Base-by-base conservation (phyloP, 2,888 invertebrate genomes). In the Chrysomela aeneicollis region DNA sequence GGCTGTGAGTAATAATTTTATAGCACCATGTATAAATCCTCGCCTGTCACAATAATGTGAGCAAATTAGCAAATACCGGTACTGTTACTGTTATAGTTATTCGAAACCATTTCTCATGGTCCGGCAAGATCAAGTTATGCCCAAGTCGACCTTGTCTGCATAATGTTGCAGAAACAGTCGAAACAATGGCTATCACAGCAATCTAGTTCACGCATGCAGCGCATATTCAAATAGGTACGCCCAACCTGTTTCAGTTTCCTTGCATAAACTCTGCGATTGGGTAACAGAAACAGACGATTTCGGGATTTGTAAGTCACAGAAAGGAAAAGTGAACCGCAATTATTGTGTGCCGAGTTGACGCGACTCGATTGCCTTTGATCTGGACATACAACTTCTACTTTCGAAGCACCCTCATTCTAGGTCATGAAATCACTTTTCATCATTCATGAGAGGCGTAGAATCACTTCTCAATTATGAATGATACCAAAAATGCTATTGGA, bases 251-350 rank as follows among this genome's bases (percentile, higher is more conserved):
- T 57, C 57, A 37, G 21, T 57, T 26, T 57, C 22, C 21, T 47
- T 32, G 22, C 57, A 17, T 26, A 5, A 6, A 26, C 26, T 57
- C 21, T 22, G 26, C 10, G 52, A 61, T 67, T 63, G 64, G 59
- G 67, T 61, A 67, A 67, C 35, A 53, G 17, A 59, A 67, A 67
- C 35, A 53, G 17, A 59, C 42, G n/a, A 42, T 42, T 66, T 55
- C 61, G 59, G 54, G 68, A 64, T 61, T 64, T 62, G 59, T 37
- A 59, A 61, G 63, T 52, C 66, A 65, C 49, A 60, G 68, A 68
- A 64, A 70, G 68, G 60, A 70, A 59, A 66, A 58, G 22, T n/a
- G 58, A 61, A 65, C 64, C 60, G 53, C 61, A 63, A 66, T 61
- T 60, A 66, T 61, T 60, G 35, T 57, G 52, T 61, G 57, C 60